These are phyloP conservation scores for Quadroppia sp. DNA, from an alignment of 2,888 invertebrate species.

Conservation along the genomic window DNA sequence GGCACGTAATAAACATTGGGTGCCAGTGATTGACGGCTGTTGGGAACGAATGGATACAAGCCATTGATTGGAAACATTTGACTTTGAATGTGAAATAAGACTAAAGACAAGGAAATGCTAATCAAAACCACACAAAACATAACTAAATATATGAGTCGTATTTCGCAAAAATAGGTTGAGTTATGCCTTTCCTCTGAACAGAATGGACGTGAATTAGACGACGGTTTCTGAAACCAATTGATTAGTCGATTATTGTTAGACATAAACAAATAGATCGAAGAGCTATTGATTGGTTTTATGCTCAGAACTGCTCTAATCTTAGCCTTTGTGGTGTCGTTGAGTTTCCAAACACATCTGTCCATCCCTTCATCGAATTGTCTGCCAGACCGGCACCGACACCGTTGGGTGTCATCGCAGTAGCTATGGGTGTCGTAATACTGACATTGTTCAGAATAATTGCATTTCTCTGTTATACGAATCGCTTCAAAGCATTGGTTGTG, in stretches of 20 bases:
- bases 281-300: background rate
- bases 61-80: background rate
- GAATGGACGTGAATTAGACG: too few relatives aligned
- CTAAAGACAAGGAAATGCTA: too few relatives aligned
- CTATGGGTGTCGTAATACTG: slow-evolving; percentile 4
- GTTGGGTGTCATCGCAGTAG: background rate
- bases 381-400: background rate
- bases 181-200: background rate
- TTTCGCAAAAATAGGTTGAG: background rate
- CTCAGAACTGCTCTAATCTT: background rate
- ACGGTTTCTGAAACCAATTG: slow-evolving; percentile 18
- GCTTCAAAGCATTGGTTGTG: background rate
- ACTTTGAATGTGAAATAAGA: slow-evolving; percentile 1
- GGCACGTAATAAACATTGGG: slow-evolving; percentile 7
- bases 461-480: background rate
- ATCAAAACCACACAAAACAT: too few relatives aligned
- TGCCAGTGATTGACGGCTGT: background rate
- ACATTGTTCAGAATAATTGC: slow-evolving; percentile 9
- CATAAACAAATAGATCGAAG: background rate
- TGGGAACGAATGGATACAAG: background rate
- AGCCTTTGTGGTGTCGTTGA: background rate
- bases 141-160: background rate
- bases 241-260: background rate
- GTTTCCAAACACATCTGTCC: background rate
- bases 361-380: background rate